These are phyloP conservation scores for Sebastes steindachneri DNA, from an alignment of 2,797 vertebrate species.

Conservation along the genomic window DNA sequence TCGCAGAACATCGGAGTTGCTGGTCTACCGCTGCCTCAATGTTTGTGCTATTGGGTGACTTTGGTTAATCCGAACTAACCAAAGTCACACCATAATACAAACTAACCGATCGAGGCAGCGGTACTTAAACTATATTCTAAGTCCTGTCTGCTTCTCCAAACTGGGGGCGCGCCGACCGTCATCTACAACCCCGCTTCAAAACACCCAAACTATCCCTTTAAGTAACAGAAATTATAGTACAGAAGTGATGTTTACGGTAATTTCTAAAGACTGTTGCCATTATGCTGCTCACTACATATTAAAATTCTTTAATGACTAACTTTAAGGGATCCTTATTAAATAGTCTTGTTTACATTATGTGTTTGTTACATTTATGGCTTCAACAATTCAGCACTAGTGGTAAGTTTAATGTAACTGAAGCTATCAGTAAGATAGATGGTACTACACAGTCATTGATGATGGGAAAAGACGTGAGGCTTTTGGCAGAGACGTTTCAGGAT, in stretches of 20 bases:
- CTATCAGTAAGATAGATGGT: background rate
- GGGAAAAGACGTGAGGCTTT: background rate
- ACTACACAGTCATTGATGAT: constrained; percentile 1
- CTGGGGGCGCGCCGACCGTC: too few relatives aligned
- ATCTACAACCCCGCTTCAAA: too few relatives aligned
- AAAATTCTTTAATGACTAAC: background rate
- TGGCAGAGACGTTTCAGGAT: constrained; percentile 8
- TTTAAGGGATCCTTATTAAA: background rate
- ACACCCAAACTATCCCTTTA: too few relatives aligned
- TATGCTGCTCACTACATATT: background rate
- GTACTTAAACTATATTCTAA: too few relatives aligned
- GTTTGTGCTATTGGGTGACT: too few relatives aligned
- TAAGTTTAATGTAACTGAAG: background rate
- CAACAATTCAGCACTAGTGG: background rate
- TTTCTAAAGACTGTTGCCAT: background rate
- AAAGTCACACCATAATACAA: too few relatives aligned
- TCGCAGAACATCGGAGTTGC: too few relatives aligned
- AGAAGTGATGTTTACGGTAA: background rate
- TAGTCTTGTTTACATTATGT: background rate
- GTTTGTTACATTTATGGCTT: background rate
- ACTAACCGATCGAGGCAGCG: too few relatives aligned
- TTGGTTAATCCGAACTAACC: too few relatives aligned
- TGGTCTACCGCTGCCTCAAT: too few relatives aligned
- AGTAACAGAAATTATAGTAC: background rate
- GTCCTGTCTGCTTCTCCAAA: too few relatives aligned